These are phyloP conservation scores for Cyclophora albipunctata DNA, from an alignment of 2,888 invertebrate genomes.

Conservation along the genomic window DNA sequence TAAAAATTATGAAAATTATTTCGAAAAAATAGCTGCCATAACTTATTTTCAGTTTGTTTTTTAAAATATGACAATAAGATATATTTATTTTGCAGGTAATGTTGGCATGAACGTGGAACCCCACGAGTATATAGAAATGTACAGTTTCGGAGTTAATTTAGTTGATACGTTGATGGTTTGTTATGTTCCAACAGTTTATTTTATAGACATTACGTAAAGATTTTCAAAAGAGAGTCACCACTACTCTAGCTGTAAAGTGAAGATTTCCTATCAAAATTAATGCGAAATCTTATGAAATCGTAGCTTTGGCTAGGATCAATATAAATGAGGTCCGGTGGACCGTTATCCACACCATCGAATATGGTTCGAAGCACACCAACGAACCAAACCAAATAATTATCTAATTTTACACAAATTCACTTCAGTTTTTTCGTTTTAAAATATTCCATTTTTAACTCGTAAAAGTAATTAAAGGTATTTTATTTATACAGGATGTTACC, in stretches of 20 bases:
- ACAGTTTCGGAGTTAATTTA: slow-evolving; percentile 68
- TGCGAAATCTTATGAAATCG: no score
- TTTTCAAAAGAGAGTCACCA: no score
- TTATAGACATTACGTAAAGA: background rate
- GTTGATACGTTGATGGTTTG: slow-evolving; percentile 59
- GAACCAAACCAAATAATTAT: no score
- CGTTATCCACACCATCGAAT: no score
- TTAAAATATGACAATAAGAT: background rate
- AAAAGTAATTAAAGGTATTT: background rate
- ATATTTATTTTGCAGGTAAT: slow-evolving; percentile 46
- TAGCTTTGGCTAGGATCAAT: no score
- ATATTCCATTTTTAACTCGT: background rate
- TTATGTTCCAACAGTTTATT: background rate
- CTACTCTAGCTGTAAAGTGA: no score
- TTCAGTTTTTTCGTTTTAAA: no score
- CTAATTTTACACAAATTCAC: no score
- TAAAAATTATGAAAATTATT: background rate
- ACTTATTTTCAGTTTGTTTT: no score
- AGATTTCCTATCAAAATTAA: no score
- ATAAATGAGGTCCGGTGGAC: no score
- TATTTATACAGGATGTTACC: slow-evolving; percentile 26
- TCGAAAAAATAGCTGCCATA: background rate
- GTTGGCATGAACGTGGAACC: slow-evolving; percentile 63
- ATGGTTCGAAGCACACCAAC: no score
- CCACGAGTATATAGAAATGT: slow-evolving; percentile 65